Percentiles rank a stretch among this genome's conserved stretches.
Conservation (phyloP, 1,140 invertebrate species). For the Microplitis mediator region DNA sequence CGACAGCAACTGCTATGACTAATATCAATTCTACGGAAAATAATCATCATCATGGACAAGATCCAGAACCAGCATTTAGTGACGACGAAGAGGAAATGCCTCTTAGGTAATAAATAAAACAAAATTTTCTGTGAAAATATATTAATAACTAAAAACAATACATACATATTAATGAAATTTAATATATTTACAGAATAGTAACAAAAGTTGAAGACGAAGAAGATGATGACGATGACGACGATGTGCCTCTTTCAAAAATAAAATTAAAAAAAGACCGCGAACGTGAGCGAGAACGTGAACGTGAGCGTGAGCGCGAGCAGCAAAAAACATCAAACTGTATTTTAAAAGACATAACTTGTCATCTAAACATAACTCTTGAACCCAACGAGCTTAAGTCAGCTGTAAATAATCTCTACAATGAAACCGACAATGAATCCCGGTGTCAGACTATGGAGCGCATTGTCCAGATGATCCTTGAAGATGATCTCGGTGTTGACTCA, state of each 20-base stretch:
- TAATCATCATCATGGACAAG: constrained; percentile 64
- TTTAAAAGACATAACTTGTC: constrained; percentile 58
- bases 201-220: constrained; percentile 67
- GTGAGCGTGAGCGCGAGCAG: constrained; percentile 34
- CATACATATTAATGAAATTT: too few species aligned
- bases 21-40: constrained; percentile 48
- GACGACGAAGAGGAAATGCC: constrained; percentile 77
- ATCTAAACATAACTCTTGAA: constrained; percentile 63
- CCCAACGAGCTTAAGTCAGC: constrained; percentile 69
- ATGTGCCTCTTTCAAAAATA: constrained; percentile 77
- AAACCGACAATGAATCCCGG: constrained; percentile 69
- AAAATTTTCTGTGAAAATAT: background rate
- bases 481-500: constrained; percentile 70
- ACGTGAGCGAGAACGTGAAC: constrained; percentile 46
- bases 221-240: constrained; percentile 88
- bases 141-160: background rate
- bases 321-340: constrained; percentile 41
- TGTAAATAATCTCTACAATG: constrained; percentile 69
- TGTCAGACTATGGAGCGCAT: constrained; percentile 76
- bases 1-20: constrained; percentile 15
- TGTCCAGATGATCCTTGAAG: constrained; percentile 70
- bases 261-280: constrained; percentile 61
- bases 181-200: constrained; percentile 44
- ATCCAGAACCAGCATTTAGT: constrained; percentile 76
- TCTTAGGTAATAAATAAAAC: constrained; percentile 44